Base-by-base conservation (phyloP, 1,140 invertebrate genomes). In the Nephila pilipes region DNA sequence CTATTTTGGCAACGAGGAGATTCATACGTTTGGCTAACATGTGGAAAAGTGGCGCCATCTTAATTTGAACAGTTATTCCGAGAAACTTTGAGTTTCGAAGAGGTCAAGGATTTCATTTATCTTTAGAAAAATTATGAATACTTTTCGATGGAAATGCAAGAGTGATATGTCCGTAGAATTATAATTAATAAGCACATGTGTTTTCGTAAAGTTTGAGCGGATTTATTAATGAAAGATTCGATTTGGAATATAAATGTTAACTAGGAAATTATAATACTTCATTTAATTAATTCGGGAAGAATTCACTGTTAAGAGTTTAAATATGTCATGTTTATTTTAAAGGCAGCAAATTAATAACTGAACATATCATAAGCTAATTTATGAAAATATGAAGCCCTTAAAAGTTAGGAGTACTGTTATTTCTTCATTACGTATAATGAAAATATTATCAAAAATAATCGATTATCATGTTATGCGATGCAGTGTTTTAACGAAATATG, bases 1-100 rank as follows among this genome's bases (percentile, higher is more conserved):
- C 88, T 90, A 90, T 90, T 80, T 80, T 79, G 88, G 69, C 69
- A 90, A 79, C 69, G 55, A 38, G 69, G 54, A 90, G 88, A 90
- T 90, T 90, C 75, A 90, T 90, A 79, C 75, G 65, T 80, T 80
- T 80, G 69, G 46, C 55, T 10, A 80, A 22, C 88, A 80, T 90
- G 46, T 90, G 88, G 63, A 58, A 57, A 75, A 20, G 46, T 79
- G 88, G 75, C 88, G 88, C 88, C 75, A 90, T 90, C 75, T 90
- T 88, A 55, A 55, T 69, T 88, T 75, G 10, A 14, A 22, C 60
- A 88, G 14, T n/a, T 25, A 18, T 63, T 46, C 46, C n/a, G n/a
- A 58, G 83, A 85, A 85, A 60, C 18, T 75, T 75, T 75, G 29
- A 32, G 32, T 75, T 75, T 36, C 25, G 4, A 36, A 16, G 32